Percentiles rank a stretch among this genome's conserved stretches.
phyloP scores from a whole-genome alignment of 2,888 invertebrate genomes.

The Argyresthia albistria region DNA sequence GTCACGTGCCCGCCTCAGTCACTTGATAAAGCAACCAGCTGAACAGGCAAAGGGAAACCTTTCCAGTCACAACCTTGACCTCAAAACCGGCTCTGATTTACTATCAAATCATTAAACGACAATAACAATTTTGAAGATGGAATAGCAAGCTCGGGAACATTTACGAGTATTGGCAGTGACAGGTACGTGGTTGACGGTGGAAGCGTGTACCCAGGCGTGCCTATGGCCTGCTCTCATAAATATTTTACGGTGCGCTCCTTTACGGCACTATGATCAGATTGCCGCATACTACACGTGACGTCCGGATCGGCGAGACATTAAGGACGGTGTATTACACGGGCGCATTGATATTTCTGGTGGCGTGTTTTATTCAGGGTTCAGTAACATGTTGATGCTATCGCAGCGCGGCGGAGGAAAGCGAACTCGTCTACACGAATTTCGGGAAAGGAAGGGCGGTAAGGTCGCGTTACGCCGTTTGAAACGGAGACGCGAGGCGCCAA shows the following conservation, averaged over 20 bases:
- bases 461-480: conserved; percentile 69
- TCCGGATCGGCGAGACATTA: conserved; percentile 44
- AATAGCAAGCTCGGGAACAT: neutral
- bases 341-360: conserved; percentile 19
- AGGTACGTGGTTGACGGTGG: conserved; percentile 13
- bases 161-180: conserved; percentile 10
- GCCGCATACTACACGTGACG: conserved; percentile 31
- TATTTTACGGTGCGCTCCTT: conserved; percentile 59
- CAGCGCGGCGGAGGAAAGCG: neutral
- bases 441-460: conserved; percentile 55
- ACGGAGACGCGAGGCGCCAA: conserved; percentile 70
- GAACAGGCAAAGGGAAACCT: neutral
- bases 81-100: neutral
- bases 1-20: conserved; percentile 35
- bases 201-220: conserved; percentile 41
- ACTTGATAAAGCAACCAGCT: conserved; percentile 7
- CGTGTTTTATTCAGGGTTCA: neutral
- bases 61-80: neutral
- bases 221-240: conserved; percentile 46
- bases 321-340: conserved; percentile 24
- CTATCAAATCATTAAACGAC: neutral
- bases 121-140: conserved; percentile 6
- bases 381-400: neutral
- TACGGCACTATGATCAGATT: conserved; percentile 56
- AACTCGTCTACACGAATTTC: conserved; percentile 31